Evolutionary conservation across 2,888 invertebrate genomes (phyloP).

Genomic region (Eristalinus aeneus): DNA sequence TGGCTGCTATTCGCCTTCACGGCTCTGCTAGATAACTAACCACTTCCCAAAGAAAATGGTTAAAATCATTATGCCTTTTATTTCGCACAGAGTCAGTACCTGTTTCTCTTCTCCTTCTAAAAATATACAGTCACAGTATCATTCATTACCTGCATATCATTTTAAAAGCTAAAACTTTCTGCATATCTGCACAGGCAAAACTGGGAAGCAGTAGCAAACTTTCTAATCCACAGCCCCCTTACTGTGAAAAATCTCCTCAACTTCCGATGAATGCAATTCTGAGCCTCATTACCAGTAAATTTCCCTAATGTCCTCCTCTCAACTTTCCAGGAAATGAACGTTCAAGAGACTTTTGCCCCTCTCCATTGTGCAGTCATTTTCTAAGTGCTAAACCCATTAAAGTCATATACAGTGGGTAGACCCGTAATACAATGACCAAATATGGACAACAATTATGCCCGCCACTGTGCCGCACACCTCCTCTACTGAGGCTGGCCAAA

Average conservation of each 20-base stretch:
- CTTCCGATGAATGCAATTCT: conserved; percentile 4
- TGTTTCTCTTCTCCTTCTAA: not conserved
- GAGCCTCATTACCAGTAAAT: conserved; percentile 36
- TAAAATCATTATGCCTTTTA: not conserved
- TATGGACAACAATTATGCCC: conserved; percentile 30
- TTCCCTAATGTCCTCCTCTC: conserved; percentile 50
- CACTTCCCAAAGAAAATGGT: no score
- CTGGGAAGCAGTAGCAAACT: not conserved
- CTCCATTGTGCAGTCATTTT: conserved; percentile 23
- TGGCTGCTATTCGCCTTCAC: no score
- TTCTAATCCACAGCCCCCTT: not conserved
- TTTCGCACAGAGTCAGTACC: not conserved
- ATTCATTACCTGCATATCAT: not conserved
- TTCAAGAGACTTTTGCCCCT: conserved; percentile 10
- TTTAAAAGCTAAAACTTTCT: not conserved
- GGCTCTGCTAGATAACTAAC: no score
- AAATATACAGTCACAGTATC: not conserved
- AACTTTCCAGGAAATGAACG: conserved; percentile 27
- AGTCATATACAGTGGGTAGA: conserved; percentile 18
- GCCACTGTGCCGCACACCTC: conserved; percentile 12
- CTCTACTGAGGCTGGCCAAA: not conserved
- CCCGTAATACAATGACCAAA: conserved; percentile 25
- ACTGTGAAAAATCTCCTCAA: not conserved
- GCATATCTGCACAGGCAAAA: not conserved
- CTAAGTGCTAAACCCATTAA: conserved; percentile 45